Percentiles rank a stretch among this genome's conserved stretches.
Evolutionary conservation across 1,140 invertebrate genomes (phyloP).

Genomic region (Medauroidea extradentata): DNA sequence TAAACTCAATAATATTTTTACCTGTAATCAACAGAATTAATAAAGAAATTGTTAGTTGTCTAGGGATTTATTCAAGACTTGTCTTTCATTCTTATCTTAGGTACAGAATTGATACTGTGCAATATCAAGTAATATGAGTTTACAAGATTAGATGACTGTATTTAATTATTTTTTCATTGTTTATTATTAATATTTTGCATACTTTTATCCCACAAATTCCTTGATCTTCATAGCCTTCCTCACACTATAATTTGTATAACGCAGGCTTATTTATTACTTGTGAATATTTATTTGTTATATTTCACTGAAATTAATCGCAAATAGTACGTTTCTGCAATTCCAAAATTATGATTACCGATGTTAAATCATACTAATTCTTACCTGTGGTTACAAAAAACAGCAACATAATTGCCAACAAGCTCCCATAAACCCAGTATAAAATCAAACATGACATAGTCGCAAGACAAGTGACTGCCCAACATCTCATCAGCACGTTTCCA

Average conservation of each 20-base stretch:
- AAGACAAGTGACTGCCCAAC: slow-evolving; percentile 52
- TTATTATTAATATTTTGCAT: too few species aligned
- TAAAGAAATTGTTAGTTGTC: too few species aligned
- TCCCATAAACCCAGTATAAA: slow-evolving; percentile 78
- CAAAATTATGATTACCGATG: background rate
- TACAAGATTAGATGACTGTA: background rate
- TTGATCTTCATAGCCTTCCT: background rate
- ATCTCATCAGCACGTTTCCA: slow-evolving; percentile 32
- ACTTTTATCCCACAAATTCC: too few species aligned
- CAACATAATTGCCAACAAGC: slow-evolving; percentile 62
- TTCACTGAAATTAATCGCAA: too few species aligned
- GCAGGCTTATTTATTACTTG: too few species aligned
- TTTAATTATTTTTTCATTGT: too few species aligned
- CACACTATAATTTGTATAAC: too few species aligned
- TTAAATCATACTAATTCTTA: slow-evolving; percentile 34
- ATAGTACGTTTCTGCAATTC: background rate
- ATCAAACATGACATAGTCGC: slow-evolving; percentile 63
- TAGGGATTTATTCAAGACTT: too few species aligned
- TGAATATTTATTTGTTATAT: too few species aligned
- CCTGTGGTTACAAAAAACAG: slow-evolving; percentile 62
- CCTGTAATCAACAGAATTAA: too few species aligned
- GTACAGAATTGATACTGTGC: background rate
- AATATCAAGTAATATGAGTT: background rate
- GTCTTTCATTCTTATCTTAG: too few species aligned
- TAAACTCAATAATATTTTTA: too few species aligned